Percentiles rank a stretch among this genome's conserved stretches.
Conservation (phyloP, 2,113 vertebrate genomes). For the Apeltes quadracus region DNA sequence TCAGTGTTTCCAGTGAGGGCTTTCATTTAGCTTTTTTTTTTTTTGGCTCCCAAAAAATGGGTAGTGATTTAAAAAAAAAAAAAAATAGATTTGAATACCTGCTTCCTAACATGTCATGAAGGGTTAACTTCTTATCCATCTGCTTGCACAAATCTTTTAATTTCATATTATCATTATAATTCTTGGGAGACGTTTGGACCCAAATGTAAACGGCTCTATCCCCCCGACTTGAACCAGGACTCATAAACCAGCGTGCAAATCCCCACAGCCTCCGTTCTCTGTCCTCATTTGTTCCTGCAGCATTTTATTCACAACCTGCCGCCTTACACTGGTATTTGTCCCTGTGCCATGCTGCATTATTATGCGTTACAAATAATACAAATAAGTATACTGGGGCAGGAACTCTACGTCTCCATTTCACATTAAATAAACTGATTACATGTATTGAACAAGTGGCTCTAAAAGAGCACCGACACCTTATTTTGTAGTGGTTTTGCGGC, state of each 20-base stretch:
- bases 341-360: conserved; percentile 1
- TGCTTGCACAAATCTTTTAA: background rate
- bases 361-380: background rate
- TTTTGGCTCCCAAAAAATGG: conserved; percentile 24
- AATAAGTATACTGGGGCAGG: background rate
- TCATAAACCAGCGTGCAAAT: conserved; percentile 16
- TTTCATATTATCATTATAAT: conserved; percentile 5
- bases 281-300: conserved; percentile 27
- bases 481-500: background rate
- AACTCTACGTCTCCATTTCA: background rate
- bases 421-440: background rate
- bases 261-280: conserved; percentile 11
- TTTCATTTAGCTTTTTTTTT: background rate
- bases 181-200: background rate
- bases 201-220: conserved; percentile 25
- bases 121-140: background rate
- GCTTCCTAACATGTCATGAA: background rate
- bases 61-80: too few species aligned
- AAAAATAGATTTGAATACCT: background rate
- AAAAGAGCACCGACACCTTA: too few species aligned
- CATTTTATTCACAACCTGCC: conserved; percentile 24
- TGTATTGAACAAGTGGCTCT: background rate
- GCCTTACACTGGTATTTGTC: background rate
- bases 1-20: conserved; percentile 16
- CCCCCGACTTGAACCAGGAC: conserved; percentile 34